Conservation (phyloP, 1,140 invertebrate genomes). For the Anastrepha ludens region DNA sequence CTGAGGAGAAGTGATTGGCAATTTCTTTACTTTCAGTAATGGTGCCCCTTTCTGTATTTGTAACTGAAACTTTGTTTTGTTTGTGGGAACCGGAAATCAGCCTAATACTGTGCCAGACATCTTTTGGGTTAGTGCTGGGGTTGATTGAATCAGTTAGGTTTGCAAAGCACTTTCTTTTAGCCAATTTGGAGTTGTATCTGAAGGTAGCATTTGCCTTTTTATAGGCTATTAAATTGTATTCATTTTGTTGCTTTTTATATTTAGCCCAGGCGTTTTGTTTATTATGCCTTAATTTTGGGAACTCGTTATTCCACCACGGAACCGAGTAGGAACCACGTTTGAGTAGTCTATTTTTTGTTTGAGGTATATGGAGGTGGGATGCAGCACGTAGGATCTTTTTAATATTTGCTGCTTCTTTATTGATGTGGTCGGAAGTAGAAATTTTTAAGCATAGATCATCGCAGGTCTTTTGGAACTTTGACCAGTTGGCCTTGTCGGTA, state of each 20-base stretch:
- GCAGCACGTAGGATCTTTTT: neutral
- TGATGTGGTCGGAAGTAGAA: neutral
- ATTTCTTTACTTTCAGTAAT: neutral
- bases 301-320: neutral
- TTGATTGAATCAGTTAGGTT: neutral
- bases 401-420: conserved; percentile 7
- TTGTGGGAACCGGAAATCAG: neutral
- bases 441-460: neutral
- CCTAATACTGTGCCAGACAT: neutral
- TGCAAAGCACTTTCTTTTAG: neutral
- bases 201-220: conserved; percentile 13
- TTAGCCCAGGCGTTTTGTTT: neutral
- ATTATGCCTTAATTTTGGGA: neutral
- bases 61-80: neutral
- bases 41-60: neutral
- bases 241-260: neutral
- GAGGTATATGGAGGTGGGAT: neutral
- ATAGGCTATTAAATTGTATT: neutral
- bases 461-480: neutral
- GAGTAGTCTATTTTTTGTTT: neutral
- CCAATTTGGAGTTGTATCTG: neutral
- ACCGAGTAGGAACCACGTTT: neutral
- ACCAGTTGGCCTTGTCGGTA: neutral
- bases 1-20: neutral
- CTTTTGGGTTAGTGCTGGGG: neutral